Conservation (phyloP, 2,113 vertebrate species). For the Scomber japonicus region DNA sequence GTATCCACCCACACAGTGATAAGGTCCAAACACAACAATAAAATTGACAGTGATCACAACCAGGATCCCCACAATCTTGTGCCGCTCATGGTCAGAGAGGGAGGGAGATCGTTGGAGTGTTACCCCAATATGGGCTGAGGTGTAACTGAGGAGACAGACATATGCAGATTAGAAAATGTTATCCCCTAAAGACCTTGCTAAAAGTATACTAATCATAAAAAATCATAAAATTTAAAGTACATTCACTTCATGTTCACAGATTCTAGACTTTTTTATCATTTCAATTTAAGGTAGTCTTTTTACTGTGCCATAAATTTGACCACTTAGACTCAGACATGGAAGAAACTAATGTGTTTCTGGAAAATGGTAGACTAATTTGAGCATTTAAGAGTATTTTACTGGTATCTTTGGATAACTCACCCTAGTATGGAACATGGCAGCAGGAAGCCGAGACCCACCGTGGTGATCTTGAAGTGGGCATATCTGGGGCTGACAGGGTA, state of each 20-base stretch:
- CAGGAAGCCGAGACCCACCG: constrained; percentile 80
- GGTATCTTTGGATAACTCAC: constrained; percentile 65
- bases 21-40: constrained; percentile 84
- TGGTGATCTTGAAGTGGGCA: constrained; percentile 80
- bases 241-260: neutral
- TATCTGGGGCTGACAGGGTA: constrained; percentile 74
- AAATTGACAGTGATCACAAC: constrained; percentile 86
- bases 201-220: neutral
- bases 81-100: constrained; percentile 78
- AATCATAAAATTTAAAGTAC: neutral
- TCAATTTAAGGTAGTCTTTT: neutral
- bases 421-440: constrained; percentile 82
- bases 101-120: constrained; percentile 82
- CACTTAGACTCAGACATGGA: neutral
- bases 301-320: neutral
- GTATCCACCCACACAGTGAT: constrained; percentile 85
- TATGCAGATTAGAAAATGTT: neutral
- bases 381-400: neutral
- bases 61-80: constrained; percentile 84
- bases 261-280: neutral
- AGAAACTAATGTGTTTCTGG: neutral
- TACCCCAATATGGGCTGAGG: constrained; percentile 81
- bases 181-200: neutral
- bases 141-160: constrained; percentile 76
- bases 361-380: neutral